A percentile compares a stretch with the other conserved stretches of the same genome.
Evolutionary conservation across 1,140 invertebrate genomes (phyloP).

Genomic region (Sinella curviseta): DNA sequence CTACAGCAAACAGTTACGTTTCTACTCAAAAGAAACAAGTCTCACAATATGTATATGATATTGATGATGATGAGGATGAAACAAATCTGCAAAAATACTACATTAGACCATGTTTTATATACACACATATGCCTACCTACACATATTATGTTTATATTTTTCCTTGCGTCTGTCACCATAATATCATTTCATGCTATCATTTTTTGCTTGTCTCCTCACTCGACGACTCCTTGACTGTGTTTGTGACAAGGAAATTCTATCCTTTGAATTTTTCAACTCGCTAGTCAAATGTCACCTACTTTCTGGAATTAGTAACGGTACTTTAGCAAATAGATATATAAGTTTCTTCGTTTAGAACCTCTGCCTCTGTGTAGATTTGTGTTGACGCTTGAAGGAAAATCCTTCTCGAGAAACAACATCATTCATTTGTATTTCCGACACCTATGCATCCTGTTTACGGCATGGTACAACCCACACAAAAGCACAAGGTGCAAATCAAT

Average conservation of each 20-base stretch:
- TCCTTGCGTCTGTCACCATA: constrained; percentile 1
- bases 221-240: not conserved
- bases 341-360: not conserved
- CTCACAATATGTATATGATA: too few species aligned
- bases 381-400: too few species aligned
- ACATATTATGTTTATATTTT: constrained; percentile 2
- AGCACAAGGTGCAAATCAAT: not conserved
- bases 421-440: not conserved
- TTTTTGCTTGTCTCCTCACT: constrained; percentile 4
- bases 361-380: not conserved
- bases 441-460: not conserved
- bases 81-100: constrained; percentile 10
- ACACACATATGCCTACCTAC: not conserved
- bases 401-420: not conserved
- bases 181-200: constrained; percentile 24
- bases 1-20: not conserved
- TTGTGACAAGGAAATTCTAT: constrained; percentile 20
- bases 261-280: constrained; percentile 13
- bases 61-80: constrained; percentile 11
- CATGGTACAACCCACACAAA: not conserved
- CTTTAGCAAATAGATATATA: not conserved
- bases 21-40: not conserved
- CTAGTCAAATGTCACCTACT: constrained; percentile 21
- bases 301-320: constrained; percentile 17
- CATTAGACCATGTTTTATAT: not conserved